These are phyloP conservation scores for Drosophila nr. medialis DNA, from an alignment of 2,888 invertebrate genomes.

Conservation along the genomic window DNA sequence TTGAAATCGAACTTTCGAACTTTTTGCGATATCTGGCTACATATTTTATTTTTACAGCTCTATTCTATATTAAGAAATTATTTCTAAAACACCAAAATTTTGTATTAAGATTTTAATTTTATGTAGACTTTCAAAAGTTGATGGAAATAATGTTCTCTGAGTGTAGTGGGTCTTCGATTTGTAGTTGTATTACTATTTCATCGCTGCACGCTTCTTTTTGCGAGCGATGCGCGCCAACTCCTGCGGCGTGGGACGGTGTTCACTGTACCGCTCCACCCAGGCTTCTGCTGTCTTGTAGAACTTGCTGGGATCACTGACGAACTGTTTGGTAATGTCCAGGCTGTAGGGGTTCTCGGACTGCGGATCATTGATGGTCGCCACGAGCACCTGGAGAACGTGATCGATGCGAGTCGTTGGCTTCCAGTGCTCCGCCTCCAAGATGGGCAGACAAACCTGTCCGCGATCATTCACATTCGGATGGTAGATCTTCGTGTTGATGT, in stretches of 20 bases:
- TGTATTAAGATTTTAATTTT: no score
- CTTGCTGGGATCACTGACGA: slow-evolving; percentile 96
- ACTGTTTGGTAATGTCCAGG: slow-evolving; percentile 98
- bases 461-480: slow-evolving; percentile 99
- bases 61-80: no score
- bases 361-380: slow-evolving; percentile 98
- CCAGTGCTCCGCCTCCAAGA: slow-evolving; percentile 99
- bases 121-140: not conserved
- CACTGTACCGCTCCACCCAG: slow-evolving; percentile 97
- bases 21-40: no score
- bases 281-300: slow-evolving; percentile 99
- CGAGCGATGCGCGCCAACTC: slow-evolving; percentile 49
- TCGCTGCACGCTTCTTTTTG: slow-evolving; percentile 27
- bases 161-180: not conserved
- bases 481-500: slow-evolving; percentile 99
- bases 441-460: slow-evolving; percentile 98
- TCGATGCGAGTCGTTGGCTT: slow-evolving; percentile 99
- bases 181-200: not conserved
- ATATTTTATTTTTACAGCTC: no score
- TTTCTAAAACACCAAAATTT: no score
- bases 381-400: slow-evolving; percentile 98
- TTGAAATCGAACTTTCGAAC: no score
- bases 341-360: slow-evolving; percentile 99
- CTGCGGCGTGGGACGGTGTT: slow-evolving; percentile 94
- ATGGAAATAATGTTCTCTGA: not conserved